These are phyloP conservation scores for Sebastes taczanowskii DNA, from an alignment of 2,797 vertebrate species.

Conservation along the genomic window DNA sequence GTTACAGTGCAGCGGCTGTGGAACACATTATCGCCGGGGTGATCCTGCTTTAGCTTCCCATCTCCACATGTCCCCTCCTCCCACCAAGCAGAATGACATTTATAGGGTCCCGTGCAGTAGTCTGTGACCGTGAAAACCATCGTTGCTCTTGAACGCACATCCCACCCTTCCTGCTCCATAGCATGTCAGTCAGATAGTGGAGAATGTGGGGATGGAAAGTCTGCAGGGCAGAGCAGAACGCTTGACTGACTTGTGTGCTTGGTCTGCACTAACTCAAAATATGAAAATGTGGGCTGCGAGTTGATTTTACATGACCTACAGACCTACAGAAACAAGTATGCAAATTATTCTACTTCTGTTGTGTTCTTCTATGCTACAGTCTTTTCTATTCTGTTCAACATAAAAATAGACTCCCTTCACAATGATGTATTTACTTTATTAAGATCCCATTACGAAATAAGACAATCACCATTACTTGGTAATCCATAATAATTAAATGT, in stretches of 20 bases:
- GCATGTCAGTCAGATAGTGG: slow-evolving; percentile 53
- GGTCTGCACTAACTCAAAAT: slow-evolving; percentile 32
- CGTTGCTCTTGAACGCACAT: slow-evolving; percentile 55
- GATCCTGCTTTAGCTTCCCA: slow-evolving; percentile 42
- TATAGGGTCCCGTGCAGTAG: slow-evolving; percentile 66
- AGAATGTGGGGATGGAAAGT: slow-evolving; percentile 41
- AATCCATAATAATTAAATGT: not conserved
- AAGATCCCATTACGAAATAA: not conserved
- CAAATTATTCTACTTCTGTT: not conserved
- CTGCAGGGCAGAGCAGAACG: slow-evolving; percentile 25
- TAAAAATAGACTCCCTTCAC: not conserved
- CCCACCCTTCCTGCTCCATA: slow-evolving; percentile 44
- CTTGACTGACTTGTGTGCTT: slow-evolving; percentile 34
- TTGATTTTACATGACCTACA: slow-evolving; percentile 29
- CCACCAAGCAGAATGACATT: slow-evolving; percentile 68
- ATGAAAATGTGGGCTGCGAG: slow-evolving; percentile 38
- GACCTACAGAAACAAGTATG: not conserved
- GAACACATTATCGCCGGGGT: slow-evolving; percentile 68
- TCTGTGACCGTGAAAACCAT: slow-evolving; percentile 71
- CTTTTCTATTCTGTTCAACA: not conserved
- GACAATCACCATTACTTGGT: not conserved
- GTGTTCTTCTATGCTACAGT: not conserved
- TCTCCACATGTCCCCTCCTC: slow-evolving; percentile 33
- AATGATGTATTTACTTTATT: not conserved
- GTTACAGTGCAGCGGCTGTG: slow-evolving; percentile 60